Evolutionary conservation across 2,888 invertebrate species (phyloP), one percentile per base, ranked within the genome.

Genomic region (Aproaerema taeniolella): DNA sequence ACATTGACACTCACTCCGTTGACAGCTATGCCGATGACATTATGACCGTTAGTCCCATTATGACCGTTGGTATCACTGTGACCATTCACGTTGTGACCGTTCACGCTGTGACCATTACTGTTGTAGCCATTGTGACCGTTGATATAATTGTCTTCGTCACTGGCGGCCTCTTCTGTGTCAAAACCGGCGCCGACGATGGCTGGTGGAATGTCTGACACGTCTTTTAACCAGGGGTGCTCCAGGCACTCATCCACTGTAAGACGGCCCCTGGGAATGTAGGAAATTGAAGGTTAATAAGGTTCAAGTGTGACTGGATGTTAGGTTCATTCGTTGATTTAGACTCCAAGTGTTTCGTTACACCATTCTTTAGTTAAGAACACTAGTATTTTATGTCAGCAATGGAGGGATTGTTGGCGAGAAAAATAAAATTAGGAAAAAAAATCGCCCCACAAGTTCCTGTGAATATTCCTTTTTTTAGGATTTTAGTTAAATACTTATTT

Each of bases 241-340:
- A 97, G 90, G 86, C 97, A 94, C 83, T 95, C 93, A 66, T 91
- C 90, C 67, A 95, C 95, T 72, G 93, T 93, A 86, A 97, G 91
- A 83, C 97, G 93, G 82, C 93, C 92, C 82, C 97, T 97, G 88
- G 8, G 89, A 89, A 25, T 12, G 8, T 15, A 10, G 32, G 7
- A 20, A 20, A 6, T 4, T 4, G 20, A 20, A 20, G 4, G 20
- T 20, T n/a, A n/a, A n/a, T n/a, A n/a, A n/a, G n/a, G n/a, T n/a
- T n/a, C n/a, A n/a, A n/a, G n/a, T n/a, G n/a, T n/a, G n/a, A n/a
- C n/a, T n/a, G n/a, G n/a, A n/a, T n/a, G n/a, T n/a, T n/a, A n/a
- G n/a, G n/a, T n/a, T n/a, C n/a, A n/a, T n/a, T n/a, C n/a, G n/a
- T n/a, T n/a, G n/a, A n/a, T n/a, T n/a, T n/a, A n/a, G n/a, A n/a